Evolutionary conservation across 2,888 invertebrate species (phyloP).

Genomic region (Tachina grossa): DNA sequence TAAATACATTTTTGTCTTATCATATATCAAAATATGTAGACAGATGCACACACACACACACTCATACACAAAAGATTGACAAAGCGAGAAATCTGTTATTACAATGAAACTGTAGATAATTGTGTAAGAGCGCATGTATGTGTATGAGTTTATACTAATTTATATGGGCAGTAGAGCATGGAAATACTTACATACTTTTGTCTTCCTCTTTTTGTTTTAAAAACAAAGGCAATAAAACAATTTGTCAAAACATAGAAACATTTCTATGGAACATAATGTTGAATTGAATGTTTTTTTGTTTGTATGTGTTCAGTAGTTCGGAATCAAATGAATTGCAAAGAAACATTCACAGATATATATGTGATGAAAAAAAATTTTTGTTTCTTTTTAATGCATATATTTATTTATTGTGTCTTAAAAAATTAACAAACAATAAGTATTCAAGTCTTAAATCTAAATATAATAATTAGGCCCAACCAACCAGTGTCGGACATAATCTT

Average conservation of each 20-base stretch:
- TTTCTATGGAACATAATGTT: constrained; percentile 12
- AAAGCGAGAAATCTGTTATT: background rate
- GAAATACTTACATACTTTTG: constrained; percentile 1
- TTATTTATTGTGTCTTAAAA: too few relatives aligned
- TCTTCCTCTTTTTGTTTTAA: constrained; percentile 38
- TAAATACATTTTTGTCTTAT: constrained; percentile 13
- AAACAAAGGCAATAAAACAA: constrained; percentile 62
- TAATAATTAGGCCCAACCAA: too few relatives aligned
- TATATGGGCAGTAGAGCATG: constrained; percentile 9
- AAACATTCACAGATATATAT: too few relatives aligned
- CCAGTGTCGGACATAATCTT: too few relatives aligned
- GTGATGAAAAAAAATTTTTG: too few relatives aligned
- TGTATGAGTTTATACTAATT: constrained; percentile 16
- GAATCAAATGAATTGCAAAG: background rate
- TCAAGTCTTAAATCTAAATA: too few relatives aligned
- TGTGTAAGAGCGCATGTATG: background rate
- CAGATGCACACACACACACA: background rate
- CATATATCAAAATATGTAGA: background rate
- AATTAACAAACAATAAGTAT: too few relatives aligned
- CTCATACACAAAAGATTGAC: background rate
- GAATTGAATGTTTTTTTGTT: background rate
- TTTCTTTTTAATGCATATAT: too few relatives aligned
- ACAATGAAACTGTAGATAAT: constrained; percentile 15
- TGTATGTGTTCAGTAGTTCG: constrained; percentile 1
- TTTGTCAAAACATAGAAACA: constrained; percentile 47